Evolutionary conservation across 1,140 invertebrate species (phyloP).

Genomic region (Dolichoris vasculosae): DNA sequence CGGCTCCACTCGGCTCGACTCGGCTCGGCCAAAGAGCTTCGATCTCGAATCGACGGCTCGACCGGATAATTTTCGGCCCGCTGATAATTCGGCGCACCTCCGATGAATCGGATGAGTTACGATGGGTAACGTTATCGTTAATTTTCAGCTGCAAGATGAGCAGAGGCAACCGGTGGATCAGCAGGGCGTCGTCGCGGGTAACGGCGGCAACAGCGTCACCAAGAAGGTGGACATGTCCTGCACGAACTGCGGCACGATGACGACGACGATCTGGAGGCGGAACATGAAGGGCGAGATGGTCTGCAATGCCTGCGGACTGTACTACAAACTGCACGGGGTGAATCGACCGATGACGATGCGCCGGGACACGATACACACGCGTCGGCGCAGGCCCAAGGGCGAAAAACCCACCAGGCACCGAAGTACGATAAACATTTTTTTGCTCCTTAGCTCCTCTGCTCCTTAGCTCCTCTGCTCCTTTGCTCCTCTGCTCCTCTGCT

Average conservation of each 20-base stretch:
- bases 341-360: slow-evolving; percentile 95
- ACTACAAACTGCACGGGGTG: slow-evolving; percentile 94
- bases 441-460: background rate
- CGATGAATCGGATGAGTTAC: background rate
- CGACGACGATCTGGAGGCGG: slow-evolving; percentile 93
- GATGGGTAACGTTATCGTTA: background rate
- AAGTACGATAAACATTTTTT: slow-evolving; percentile 55
- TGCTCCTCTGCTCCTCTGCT: background rate
- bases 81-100: no score
- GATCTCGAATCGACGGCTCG: no score
- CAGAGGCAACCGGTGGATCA: slow-evolving; percentile 67
- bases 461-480: background rate
- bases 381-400: slow-evolving; percentile 90
- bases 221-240: slow-evolving; percentile 83
- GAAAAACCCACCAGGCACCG: slow-evolving; percentile 73
- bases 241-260: slow-evolving; percentile 90
- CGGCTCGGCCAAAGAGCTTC: no score
- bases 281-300: slow-evolving; percentile 94
- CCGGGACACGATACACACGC: slow-evolving; percentile 96
- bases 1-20: no score
- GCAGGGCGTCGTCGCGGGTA: slow-evolving; percentile 52
- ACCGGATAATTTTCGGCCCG: no score
- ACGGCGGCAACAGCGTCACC: slow-evolving; percentile 60
- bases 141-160: slow-evolving; percentile 62
- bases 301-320: slow-evolving; percentile 95